Evolutionary conservation across 2,888 invertebrate species (phyloP).

Genomic region (Rotaria socialis): DNA sequence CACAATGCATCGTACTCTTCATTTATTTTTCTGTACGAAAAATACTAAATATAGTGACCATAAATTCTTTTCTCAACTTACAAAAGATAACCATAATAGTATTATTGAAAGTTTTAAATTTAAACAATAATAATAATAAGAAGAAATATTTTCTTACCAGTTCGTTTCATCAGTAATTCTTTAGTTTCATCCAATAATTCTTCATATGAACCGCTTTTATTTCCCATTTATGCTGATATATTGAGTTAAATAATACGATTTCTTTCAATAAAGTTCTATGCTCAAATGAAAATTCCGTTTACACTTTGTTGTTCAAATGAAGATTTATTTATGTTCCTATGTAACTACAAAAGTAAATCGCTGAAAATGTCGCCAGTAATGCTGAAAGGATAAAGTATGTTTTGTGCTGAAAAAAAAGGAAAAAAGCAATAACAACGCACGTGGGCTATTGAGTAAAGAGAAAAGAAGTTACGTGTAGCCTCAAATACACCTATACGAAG

Average conservation of each 20-base stretch:
- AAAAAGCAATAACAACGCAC: background rate
- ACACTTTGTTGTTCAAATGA: background rate
- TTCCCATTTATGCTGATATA: background rate
- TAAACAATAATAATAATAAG: no score
- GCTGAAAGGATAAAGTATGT: background rate
- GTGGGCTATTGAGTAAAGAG: background rate
- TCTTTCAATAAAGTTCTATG: no score
- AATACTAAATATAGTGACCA: no score
- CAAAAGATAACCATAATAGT: no score
- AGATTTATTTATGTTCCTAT: background rate
- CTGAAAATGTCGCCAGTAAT: background rate
- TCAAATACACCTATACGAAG: background rate
- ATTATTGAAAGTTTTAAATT: no score
- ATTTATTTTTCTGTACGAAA: no score
- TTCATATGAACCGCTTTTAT: constrained; percentile 14
- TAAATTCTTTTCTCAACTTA: no score
- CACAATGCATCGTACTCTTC: no score
- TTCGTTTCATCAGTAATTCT: background rate
- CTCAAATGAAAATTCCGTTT: no score
- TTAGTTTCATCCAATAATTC: background rate
- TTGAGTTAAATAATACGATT: no score
- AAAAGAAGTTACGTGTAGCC: background rate
- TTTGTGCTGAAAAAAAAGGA: background rate
- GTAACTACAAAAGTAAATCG: background rate
- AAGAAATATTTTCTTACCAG: background rate